phyloP scores from a whole-genome alignment of 2,888 invertebrate genomes.

The Harmothoe impar region DNA sequence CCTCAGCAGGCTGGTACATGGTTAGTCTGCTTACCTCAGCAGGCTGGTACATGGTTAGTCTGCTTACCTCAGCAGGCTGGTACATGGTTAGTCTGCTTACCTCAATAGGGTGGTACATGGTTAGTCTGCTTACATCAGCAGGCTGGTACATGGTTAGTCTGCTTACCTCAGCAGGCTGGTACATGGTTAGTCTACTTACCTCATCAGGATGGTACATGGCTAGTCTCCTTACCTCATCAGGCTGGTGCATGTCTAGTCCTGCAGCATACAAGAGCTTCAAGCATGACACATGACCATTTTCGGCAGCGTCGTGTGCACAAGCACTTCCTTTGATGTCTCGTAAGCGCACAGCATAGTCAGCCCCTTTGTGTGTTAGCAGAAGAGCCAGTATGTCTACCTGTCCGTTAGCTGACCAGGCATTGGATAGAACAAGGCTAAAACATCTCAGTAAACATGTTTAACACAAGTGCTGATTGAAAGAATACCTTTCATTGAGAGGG shows the following conservation, averaged over 20 bases:
- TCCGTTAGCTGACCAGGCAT: slow-evolving; percentile 86
- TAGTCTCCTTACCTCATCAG: slow-evolving; percentile 69
- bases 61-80: slow-evolving; percentile 69
- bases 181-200: too few species aligned
- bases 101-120: too few species aligned
- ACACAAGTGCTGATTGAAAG: background rate
- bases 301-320: slow-evolving; percentile 94
- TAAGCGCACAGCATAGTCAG: slow-evolving; percentile 85
- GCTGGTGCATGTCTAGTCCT: slow-evolving; percentile 70
- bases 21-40: too few species aligned
- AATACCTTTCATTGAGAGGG: too few species aligned
- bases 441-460: background rate
- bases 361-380: slow-evolving; percentile 91
- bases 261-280: slow-evolving; percentile 70
- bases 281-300: slow-evolving; percentile 86
- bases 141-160: slow-evolving; percentile 61
- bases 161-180: too few species aligned
- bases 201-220: slow-evolving; percentile 67
- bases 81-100: slow-evolving; percentile 69
- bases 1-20: too few species aligned
- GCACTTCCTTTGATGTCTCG: slow-evolving; percentile 93
- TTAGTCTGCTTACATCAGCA: too few species aligned
- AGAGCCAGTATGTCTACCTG: slow-evolving; percentile 89
- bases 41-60: slow-evolving; percentile 67
- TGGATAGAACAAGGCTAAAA: background rate